Conservation (phyloP, 1,140 invertebrate genomes). For the Monomorium pharaonis region DNA sequence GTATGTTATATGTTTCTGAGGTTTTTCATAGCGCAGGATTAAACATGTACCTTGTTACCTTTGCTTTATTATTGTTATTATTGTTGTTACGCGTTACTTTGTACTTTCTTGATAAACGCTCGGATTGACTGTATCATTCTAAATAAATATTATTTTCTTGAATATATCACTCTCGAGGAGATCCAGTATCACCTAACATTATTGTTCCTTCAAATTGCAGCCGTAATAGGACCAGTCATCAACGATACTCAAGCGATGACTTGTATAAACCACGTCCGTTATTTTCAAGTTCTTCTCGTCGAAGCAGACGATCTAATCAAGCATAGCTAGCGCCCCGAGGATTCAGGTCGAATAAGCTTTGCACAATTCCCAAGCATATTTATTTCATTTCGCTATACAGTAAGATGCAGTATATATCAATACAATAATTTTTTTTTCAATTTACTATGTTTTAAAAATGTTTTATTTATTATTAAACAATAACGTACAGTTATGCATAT, state of each 20-base stretch:
- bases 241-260: slow-evolving; percentile 89
- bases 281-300: slow-evolving; percentile 84
- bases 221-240: slow-evolving; percentile 84
- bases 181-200: background rate
- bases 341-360: slow-evolving; percentile 68
- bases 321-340: slow-evolving; percentile 77
- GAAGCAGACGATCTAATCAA: slow-evolving; percentile 83
- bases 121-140: background rate
- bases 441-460: slow-evolving; percentile 36
- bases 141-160: slow-evolving; percentile 50
- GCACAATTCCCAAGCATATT: slow-evolving; percentile 43
- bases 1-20: slow-evolving; percentile 67
- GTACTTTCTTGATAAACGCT: background rate
- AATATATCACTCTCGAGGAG: slow-evolving; percentile 5
- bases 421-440: slow-evolving; percentile 3
- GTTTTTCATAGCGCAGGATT: background rate
- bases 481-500: background rate
- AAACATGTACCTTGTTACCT: background rate
- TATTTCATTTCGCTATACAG: background rate
- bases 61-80: slow-evolving; percentile 34
- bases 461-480: slow-evolving; percentile 30
- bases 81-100: slow-evolving; percentile 29
- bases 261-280: slow-evolving; percentile 89
- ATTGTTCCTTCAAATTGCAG: slow-evolving; percentile 73
- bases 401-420: background rate